Base-by-base conservation (phyloP, 2,113 vertebrate genomes). In the Nansenia antarctica region DNA sequence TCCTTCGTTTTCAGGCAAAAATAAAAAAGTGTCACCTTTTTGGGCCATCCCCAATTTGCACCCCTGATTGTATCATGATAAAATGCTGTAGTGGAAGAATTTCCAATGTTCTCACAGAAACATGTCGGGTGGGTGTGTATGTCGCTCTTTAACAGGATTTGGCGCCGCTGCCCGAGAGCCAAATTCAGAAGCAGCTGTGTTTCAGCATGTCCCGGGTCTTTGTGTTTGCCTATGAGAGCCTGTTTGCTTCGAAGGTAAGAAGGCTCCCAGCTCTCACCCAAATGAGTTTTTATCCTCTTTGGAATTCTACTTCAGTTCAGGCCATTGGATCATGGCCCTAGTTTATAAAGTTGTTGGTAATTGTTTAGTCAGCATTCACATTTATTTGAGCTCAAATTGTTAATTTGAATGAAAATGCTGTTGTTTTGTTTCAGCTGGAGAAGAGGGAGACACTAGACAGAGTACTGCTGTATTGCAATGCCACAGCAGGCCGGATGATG, bases 201-300 rank as follows among this genome's bases (percentile, higher is more conserved):
- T 81, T 85, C 70, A 92, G 79, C 77, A 74, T 96, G 76, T 94
- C 93, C 72, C 88, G 95, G 71, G 92, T 92, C 30, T 87, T 93
- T 12, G 78, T 64, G 0, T 71, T 88, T 64, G 80, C 91, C 5
- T 91, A 93, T 0, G 89, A 94, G 3, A 89, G 92, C 82, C 88
- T 95, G 68, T 87, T 90, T 14, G 68, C 79, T 67, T 90, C 86
- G 73, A 91, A 95, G 94, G 95, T 97, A 90, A 83, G 71, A 15
- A 18, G 24, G 34, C 5, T 26, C 11, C 29, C 39, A n/a, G 15
- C n/a, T n/a, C n/a, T n/a, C n/a, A n/a, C n/a, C 45, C n/a, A 49
- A 49, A 49, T n/a, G 18, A 49, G 1, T n/a, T 6, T 49, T 18
- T 49, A 9, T 49, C n/a, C 45, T 22, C 20, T 49, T 12, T n/a